phyloP scores from a whole-genome alignment of 2,888 invertebrate genomes.

The Epistrophella euchroma region DNA sequence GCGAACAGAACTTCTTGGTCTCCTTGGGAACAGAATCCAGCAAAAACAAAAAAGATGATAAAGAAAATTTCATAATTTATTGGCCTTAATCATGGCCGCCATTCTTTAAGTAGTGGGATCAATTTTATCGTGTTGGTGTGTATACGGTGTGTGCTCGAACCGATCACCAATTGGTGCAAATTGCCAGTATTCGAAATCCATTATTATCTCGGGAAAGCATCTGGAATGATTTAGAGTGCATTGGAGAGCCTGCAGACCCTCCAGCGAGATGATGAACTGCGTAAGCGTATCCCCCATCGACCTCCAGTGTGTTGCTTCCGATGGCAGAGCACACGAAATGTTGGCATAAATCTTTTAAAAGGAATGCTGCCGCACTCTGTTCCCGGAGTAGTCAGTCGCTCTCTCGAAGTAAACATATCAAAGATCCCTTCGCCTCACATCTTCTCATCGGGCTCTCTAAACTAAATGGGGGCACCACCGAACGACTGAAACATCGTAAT shows the following conservation, averaged over 20 bases:
- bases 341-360: slow-evolving; percentile 63
- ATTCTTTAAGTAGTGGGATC: slow-evolving; percentile 67
- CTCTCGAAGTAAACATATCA: slow-evolving; percentile 29
- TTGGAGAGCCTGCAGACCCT: slow-evolving; percentile 55
- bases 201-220: slow-evolving; percentile 70
- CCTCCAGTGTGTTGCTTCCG: slow-evolving; percentile 64
- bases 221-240: slow-evolving; percentile 71
- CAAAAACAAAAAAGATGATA: background rate
- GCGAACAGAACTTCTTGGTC: background rate
- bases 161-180: slow-evolving; percentile 76
- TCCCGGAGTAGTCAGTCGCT: background rate
- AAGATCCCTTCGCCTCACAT: background rate
- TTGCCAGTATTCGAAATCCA: slow-evolving; percentile 67
- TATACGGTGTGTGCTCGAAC: slow-evolving; percentile 49
- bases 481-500: slow-evolving; percentile 53
- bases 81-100: slow-evolving; percentile 73
- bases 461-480: slow-evolving; percentile 26
- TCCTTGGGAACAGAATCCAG: background rate
- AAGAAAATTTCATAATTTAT: slow-evolving; percentile 73
- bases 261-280: slow-evolving; percentile 75
- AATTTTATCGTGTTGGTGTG: slow-evolving; percentile 59
- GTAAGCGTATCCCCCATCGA: slow-evolving; percentile 56
- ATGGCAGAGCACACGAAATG: slow-evolving; percentile 32
- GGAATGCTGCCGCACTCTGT: slow-evolving; percentile 34
- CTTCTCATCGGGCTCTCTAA: slow-evolving; percentile 2